Conservation (phyloP, 2,113 vertebrate species). For the Melanotaenia duboulayi region DNA sequence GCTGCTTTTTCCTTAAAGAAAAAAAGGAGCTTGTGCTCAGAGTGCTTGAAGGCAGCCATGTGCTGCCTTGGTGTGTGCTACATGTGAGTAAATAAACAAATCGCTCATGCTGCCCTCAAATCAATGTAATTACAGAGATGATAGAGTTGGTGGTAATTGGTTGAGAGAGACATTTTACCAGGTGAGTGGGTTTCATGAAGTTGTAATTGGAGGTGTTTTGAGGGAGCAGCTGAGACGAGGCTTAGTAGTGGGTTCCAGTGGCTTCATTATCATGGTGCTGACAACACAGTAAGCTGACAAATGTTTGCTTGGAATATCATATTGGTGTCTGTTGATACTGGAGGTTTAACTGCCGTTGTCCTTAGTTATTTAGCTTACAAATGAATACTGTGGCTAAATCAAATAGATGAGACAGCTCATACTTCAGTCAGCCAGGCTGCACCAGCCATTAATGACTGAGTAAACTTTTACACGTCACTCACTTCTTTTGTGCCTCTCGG, state of each 20-base stretch:
- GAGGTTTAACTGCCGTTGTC: constrained; percentile 52
- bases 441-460: constrained; percentile 53
- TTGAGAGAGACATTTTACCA: constrained; percentile 71
- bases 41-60: constrained; percentile 19
- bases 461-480: constrained; percentile 55
- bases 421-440: constrained; percentile 43
- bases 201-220: constrained; percentile 72
- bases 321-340: constrained; percentile 68
- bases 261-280: constrained; percentile 67
- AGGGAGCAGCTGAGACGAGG: constrained; percentile 54
- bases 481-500: constrained; percentile 25
- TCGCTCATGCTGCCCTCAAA: constrained; percentile 51
- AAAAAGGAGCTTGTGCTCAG: not conserved
- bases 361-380: constrained; percentile 76
- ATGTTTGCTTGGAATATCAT: constrained; percentile 78
- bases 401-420: constrained; percentile 43
- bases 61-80: constrained; percentile 15
- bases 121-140: constrained; percentile 73
- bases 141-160: constrained; percentile 75
- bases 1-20: constrained; percentile 1
- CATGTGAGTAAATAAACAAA: constrained; percentile 55
- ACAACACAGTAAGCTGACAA: constrained; percentile 75
- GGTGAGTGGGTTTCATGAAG: constrained; percentile 59
- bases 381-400: constrained; percentile 73
- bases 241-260: constrained; percentile 54